These are phyloP conservation scores for Neofelis nebulosa DNA, from an alignment of 2,113 vertebrate genomes.

Conservation along the genomic window DNA sequence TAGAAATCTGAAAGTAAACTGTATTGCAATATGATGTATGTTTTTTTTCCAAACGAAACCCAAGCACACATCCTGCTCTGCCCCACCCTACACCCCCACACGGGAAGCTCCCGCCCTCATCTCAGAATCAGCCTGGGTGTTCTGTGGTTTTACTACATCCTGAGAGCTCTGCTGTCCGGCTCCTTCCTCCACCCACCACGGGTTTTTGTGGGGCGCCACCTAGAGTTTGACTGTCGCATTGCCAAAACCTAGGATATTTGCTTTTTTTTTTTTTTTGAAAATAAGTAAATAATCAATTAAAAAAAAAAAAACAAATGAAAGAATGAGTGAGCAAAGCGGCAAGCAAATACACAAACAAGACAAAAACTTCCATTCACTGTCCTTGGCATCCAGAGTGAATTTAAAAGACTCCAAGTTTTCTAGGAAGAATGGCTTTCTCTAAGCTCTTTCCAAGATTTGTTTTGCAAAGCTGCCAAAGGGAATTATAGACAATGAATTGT, in stretches of 20 bases:
- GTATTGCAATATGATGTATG: constrained; percentile 7
- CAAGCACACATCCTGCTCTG: constrained; percentile 31
- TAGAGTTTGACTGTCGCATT: not conserved
- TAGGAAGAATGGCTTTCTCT: constrained; percentile 84
- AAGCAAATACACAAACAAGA: not conserved
- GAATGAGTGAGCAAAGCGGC: not conserved
- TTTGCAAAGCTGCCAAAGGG: constrained; percentile 86
- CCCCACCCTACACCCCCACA: constrained; percentile 34
- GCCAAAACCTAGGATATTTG: not conserved
- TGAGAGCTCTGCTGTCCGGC: fast-evolving
- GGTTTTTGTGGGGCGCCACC: constrained; percentile 55
- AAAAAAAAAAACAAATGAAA: not conserved
- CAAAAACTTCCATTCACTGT: constrained; percentile 35
- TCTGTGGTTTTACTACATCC: not conserved
- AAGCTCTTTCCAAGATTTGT: constrained; percentile 83
- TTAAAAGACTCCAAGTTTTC: constrained; percentile 73
- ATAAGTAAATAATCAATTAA: not conserved
- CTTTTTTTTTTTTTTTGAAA: not conserved
- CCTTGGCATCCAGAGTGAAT: constrained; percentile 59
- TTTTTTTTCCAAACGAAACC: constrained; percentile 41
- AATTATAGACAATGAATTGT: constrained; percentile 83
- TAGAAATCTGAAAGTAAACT: constrained; percentile 46
- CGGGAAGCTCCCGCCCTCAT: not conserved
- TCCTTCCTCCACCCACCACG: not conserved
- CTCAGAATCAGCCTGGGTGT: constrained; percentile 29